phyloP scores from a whole-genome alignment of 53 echinoderm and acorn worm species.

The Hippasteria phrygiana region DNA sequence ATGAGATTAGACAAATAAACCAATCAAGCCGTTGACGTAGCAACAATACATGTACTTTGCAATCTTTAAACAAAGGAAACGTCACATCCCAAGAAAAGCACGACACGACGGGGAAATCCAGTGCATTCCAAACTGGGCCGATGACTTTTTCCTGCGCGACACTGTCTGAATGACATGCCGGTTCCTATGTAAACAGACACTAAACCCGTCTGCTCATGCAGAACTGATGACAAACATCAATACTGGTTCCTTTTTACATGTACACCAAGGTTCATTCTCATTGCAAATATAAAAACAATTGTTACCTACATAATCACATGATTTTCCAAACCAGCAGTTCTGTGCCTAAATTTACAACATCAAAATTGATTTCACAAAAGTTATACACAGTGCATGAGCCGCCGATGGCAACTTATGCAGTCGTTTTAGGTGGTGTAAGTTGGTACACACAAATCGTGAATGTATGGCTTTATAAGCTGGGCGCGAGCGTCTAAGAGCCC shows the following conservation, averaged over 20 bases:
- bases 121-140: background rate
- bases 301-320: too few species aligned
- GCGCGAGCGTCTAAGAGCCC: too few species aligned
- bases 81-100: constrained; percentile 41
- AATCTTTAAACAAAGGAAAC: background rate
- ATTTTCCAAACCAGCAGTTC: too few species aligned
- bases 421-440: too few species aligned
- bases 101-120: constrained; percentile 19
- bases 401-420: too few species aligned
- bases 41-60: background rate
- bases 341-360: too few species aligned
- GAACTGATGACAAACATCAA: background rate
- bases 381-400: too few species aligned
- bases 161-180: background rate
- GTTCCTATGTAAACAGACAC: background rate
- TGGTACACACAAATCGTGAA: too few species aligned
- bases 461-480: too few species aligned
- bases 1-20: constrained; percentile 21
- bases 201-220: background rate
- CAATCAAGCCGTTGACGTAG: background rate
- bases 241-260: background rate
- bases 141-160: background rate
- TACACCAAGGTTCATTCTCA: background rate
- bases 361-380: too few species aligned
- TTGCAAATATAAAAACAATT: too few species aligned